Base-by-base conservation (phyloP, 2,113 vertebrate species). In the Acinonyx jubatus region DNA sequence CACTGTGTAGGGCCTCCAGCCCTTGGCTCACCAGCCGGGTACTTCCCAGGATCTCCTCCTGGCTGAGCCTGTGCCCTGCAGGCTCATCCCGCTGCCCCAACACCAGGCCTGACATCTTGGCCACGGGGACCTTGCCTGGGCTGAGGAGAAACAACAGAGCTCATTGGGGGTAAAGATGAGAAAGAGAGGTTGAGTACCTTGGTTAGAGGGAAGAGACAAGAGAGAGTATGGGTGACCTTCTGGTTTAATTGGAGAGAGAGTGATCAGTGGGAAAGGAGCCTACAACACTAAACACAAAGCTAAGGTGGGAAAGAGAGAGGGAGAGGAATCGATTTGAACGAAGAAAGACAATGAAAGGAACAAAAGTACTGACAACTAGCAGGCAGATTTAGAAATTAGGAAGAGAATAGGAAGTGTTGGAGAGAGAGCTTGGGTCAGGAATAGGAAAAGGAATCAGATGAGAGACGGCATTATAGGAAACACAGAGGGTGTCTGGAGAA, bases 11-110 rank as follows among this genome's bases (percentile, higher is more conserved):
- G 12, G 99, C 99, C 98, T 99, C 99, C 95, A 99, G 99, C 10
- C 99, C 99, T 98, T 99, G 99, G 99, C 99, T 99, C 94, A 99
- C 99, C 97, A 99, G 98, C 97, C 99, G 99, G 3, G 99, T 99
- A 98, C 99, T 99, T 61, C 99, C 99, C 98, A 99, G 99, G 29
- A 99, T 99, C 98, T 99, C 99, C 98, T 99, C 99, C 99, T 99
- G 99, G 94, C 99, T 99, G 91, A 99, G 99, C 97, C 99, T 99
- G 98, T 99, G 99, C 15, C 99, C 98, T 98, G 99, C 99, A 98
- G 98, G 97, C 98, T 99, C 99, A 98, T 99, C 99, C 87, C 99
- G 98, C 89, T 98, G 98, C 89, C 98, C 98, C 93, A 98, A 79
- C 55, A 98, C 97, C 95, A 98, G 97, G 76, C 98, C 97, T 0